Evolutionary conservation across 2,797 vertebrate species (phyloP), one percentile per base, ranked within the genome.

Genomic region (Echiichthys vipera): DNA sequence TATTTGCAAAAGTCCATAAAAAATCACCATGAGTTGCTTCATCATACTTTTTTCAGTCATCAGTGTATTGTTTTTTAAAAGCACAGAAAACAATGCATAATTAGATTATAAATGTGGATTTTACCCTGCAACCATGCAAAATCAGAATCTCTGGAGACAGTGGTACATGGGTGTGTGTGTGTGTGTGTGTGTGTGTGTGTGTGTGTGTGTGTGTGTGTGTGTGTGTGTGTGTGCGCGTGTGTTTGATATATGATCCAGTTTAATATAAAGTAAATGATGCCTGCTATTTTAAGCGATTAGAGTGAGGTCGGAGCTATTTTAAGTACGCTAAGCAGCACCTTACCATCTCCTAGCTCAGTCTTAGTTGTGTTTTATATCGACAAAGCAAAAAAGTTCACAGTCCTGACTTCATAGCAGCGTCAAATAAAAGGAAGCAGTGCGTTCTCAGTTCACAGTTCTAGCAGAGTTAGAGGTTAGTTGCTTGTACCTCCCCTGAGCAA

Each of bases 221-320:
- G 18, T 39, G 43, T 42, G 40, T 42, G 2, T 37, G 30, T 39
- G n/a, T 39, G 49, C 37, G 14, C 56, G 37, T 49, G 78, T 50
- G n/a, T n/a, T n/a, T n/a, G n/a, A n/a, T n/a, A n/a, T n/a, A 64
- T 80, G 61, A 81, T 73, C 65, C 51, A 59, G n/a, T 56, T 80
- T 61, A 65, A 79, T 77, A 68, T 63, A 37, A 84, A 78, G 29
- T 61, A 78, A 86, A 84, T 49, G 53, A 77, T 78, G 74, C 63
- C 49, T 65, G 65, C 69, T 87, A 80, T 88, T 83, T 80, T 56
- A 66, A 73, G 76, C 42, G 30, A 74, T 75, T 50, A 69, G 20
- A 61, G 74, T 55, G 75, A 73, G 73, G 70, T 65, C 59, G 42
- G 73, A 67, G 58, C 56, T 87, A 80, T 87, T 88, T 84, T 77